Percentiles rank a stretch among this genome's conserved stretches.
Conservation (phyloP, 2,797 vertebrate species). For the Hapalemur alaotrensis region DNA sequence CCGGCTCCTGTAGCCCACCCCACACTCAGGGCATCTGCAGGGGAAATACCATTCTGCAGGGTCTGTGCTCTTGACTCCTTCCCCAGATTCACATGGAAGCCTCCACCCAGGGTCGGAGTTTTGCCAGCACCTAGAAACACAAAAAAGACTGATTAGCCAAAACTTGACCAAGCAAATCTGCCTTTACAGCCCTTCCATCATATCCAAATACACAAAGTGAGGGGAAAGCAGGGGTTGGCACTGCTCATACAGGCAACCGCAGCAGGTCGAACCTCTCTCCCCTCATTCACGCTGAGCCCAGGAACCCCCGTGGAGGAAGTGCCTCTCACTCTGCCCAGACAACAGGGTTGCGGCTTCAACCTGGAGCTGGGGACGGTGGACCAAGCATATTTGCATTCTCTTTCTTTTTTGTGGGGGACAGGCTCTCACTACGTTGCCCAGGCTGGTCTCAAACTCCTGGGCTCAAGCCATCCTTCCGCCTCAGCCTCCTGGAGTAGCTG, state of each 20-base stretch:
- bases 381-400: not conserved
- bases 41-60: conserved; percentile 91
- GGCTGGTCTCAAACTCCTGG: not conserved
- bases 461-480: not conserved
- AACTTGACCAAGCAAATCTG: not conserved
- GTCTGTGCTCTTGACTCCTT: conserved; percentile 97
- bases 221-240: too few species aligned
- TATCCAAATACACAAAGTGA: not conserved
- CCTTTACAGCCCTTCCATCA: not conserved
- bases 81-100: conserved; percentile 94
- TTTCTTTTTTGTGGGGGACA: not conserved
- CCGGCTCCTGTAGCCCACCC: not conserved
- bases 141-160: not conserved
- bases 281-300: not conserved
- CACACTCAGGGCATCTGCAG: fast-evolving
- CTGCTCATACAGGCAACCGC: not conserved
- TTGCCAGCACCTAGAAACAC: conserved; percentile 90
- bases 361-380: not conserved
- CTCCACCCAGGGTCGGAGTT: conserved; percentile 91
- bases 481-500: not conserved
- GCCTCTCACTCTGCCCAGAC: not conserved
- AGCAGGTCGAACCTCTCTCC: fast-evolving
- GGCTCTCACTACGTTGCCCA: not conserved
- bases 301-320: not conserved
- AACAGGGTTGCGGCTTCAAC: not conserved